phyloP scores from a whole-genome alignment of 2,113 vertebrate genomes.

The Prietella phreatophila region DNA sequence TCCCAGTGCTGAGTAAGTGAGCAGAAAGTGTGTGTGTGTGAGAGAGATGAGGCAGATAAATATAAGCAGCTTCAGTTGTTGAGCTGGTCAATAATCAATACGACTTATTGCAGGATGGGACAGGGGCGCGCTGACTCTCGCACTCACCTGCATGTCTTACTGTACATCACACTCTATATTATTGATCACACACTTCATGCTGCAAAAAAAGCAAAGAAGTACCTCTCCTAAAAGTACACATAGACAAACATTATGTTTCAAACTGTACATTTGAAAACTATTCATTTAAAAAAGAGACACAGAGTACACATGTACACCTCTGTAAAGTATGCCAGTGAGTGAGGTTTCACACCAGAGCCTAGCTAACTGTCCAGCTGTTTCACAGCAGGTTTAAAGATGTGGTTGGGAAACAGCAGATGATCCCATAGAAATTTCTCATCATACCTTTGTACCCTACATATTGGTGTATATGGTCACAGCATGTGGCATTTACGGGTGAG shows the following conservation, averaged over 20 bases:
- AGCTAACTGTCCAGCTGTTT: background rate
- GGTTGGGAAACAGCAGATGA: slow-evolving; percentile 2
- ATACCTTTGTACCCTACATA: background rate
- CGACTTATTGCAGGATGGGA: slow-evolving; percentile 64
- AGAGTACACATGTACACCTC: slow-evolving; percentile 19
- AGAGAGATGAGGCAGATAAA: slow-evolving; percentile 57
- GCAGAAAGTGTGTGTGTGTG: slow-evolving; percentile 48
- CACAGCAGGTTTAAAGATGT: slow-evolving; percentile 16
- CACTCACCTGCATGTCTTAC: slow-evolving; percentile 53
- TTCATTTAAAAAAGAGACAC: slow-evolving; percentile 42
- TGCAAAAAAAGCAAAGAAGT: background rate
- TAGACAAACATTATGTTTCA: background rate
- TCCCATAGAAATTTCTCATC: background rate
- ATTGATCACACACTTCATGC: slow-evolving; percentile 55
- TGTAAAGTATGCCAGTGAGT: background rate
- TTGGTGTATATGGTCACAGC: slow-evolving; percentile 4
- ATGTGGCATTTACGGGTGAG: background rate
- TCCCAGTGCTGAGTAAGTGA: slow-evolving; percentile 69
- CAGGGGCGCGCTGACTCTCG: slow-evolving; percentile 64
- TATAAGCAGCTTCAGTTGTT: slow-evolving; percentile 64
- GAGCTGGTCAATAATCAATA: slow-evolving; percentile 73
- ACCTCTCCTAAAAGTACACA: background rate
- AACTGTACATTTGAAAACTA: slow-evolving; percentile 16
- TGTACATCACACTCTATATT: slow-evolving; percentile 47
- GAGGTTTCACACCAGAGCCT: background rate